A percentile compares a stretch with the other conserved stretches of the same genome.
phyloP scores from a whole-genome alignment of 1,140 invertebrate genomes.

The Daktulosphaira vitifoliae region DNA sequence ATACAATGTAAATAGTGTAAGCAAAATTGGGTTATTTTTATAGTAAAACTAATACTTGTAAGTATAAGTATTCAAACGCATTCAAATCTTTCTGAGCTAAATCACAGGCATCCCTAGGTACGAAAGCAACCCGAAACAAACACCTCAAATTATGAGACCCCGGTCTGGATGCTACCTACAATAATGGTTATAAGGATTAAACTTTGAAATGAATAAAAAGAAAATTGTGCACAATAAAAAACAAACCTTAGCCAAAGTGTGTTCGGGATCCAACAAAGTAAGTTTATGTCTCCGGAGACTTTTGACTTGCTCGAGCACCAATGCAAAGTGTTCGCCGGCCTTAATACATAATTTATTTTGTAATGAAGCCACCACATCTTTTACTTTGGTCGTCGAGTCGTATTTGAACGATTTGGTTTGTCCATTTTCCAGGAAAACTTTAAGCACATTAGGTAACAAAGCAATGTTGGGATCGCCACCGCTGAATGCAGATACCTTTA shows the following conservation, averaged over 20 bases:
- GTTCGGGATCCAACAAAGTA: slow-evolving; percentile 70
- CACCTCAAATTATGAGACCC: slow-evolving; percentile 81
- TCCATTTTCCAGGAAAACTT: slow-evolving; percentile 88
- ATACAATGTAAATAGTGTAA: not conserved
- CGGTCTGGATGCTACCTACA: slow-evolving; percentile 75
- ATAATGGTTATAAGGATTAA: not conserved
- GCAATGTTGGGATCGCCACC: slow-evolving; percentile 74
- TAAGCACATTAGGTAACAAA: slow-evolving; percentile 85
- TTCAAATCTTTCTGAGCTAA: slow-evolving; percentile 70
- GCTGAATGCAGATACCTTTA: slow-evolving; percentile 64
- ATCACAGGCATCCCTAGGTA: slow-evolving; percentile 73
- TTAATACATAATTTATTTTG: slow-evolving; percentile 76
- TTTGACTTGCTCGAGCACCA: slow-evolving; percentile 85
- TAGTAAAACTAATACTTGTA: slow-evolving; percentile 50
- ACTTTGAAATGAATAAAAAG: slow-evolving; percentile 29
- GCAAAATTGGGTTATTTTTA: not conserved
- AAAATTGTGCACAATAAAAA: not conserved
- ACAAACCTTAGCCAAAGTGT: slow-evolving; percentile 72
- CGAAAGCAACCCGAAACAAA: slow-evolving; percentile 78
- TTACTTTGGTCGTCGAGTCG: slow-evolving; percentile 77
- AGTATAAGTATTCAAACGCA: slow-evolving; percentile 82
- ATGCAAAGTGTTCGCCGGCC: slow-evolving; percentile 71
- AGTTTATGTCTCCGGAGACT: slow-evolving; percentile 73
- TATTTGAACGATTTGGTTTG: slow-evolving; percentile 96
- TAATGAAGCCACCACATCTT: slow-evolving; percentile 75